Percentiles rank a stretch among this genome's conserved stretches.
phyloP scores from a whole-genome alignment of 2,113 vertebrate species.

The Lucifuga dentata region DNA sequence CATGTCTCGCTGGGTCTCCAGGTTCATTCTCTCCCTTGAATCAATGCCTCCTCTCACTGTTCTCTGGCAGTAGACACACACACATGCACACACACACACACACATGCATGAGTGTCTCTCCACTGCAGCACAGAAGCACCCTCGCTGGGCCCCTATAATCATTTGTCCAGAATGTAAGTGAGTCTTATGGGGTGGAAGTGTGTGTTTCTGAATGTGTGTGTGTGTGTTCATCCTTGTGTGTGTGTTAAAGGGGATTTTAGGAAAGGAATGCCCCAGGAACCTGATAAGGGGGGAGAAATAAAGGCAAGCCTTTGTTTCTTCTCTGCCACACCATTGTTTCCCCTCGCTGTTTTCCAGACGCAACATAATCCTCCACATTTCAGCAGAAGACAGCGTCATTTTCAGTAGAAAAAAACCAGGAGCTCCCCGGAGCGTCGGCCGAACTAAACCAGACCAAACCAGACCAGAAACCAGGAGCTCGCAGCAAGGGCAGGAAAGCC shows the following conservation, averaged over 20 bases:
- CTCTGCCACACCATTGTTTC: conserved; percentile 69
- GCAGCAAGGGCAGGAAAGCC: conserved; percentile 1
- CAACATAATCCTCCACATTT: conserved; percentile 69
- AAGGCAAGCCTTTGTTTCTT: conserved; percentile 73
- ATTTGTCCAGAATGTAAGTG: conserved; percentile 79
- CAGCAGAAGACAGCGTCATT: conserved; percentile 36
- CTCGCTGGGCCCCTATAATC: conserved; percentile 81
- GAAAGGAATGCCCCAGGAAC: conserved; percentile 72
- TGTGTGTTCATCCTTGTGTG: conserved; percentile 33
- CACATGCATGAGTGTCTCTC: conserved; percentile 43
- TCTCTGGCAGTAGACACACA: conserved; percentile 60
- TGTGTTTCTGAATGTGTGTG: conserved; percentile 38
- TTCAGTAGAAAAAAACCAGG: conserved; percentile 1
- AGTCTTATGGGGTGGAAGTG: conserved; percentile 64
- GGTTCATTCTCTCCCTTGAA: conserved; percentile 74
- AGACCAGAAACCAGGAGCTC: conserved; percentile 10
- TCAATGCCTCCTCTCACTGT: conserved; percentile 75
- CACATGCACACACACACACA: neutral
- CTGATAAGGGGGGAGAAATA: conserved; percentile 69
- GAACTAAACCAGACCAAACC: neutral
- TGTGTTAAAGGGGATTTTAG: conserved; percentile 56
- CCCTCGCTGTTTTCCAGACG: conserved; percentile 62
- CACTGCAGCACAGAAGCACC: conserved; percentile 68
- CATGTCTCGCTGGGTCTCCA: conserved; percentile 63
- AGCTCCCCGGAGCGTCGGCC: conserved; percentile 24